Evolutionary conservation across 1,140 invertebrate genomes (phyloP).

Genomic region (Arctopsyche grandis): DNA sequence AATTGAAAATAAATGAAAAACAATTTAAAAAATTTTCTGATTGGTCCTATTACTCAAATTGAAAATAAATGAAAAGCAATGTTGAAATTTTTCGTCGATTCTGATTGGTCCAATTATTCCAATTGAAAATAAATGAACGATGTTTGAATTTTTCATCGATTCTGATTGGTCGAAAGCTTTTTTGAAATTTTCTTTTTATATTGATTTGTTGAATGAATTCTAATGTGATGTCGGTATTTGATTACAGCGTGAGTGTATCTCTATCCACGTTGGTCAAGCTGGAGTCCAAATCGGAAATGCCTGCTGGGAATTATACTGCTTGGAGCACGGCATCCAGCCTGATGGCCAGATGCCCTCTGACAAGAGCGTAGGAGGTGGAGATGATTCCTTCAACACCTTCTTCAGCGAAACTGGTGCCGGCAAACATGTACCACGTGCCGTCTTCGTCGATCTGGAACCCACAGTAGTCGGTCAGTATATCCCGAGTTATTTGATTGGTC

Average conservation of each 20-base stretch:
- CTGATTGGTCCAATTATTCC: too few relatives aligned
- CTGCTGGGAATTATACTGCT: conserved; percentile 82
- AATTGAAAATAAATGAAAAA: too few relatives aligned
- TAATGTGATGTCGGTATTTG: conserved; percentile 30
- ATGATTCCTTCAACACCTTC: conserved; percentile 90
- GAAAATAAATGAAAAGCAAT: too few relatives aligned
- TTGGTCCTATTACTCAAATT: too few relatives aligned
- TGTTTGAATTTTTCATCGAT: too few relatives aligned
- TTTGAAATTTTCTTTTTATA: background rate
- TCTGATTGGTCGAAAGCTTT: background rate
- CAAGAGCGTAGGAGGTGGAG: conserved; percentile 73
- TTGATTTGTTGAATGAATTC: background rate
- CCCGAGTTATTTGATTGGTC: background rate
- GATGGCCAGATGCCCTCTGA: conserved; percentile 76
- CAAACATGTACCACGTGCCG: conserved; percentile 86
- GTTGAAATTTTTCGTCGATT: background rate
- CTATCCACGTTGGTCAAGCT: conserved; percentile 79
- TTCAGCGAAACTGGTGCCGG: conserved; percentile 90
- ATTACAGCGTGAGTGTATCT: conserved; percentile 73
- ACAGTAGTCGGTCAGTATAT: conserved; percentile 80
- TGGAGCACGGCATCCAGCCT: conserved; percentile 86
- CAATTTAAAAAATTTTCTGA: too few relatives aligned
- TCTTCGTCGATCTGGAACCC: conserved; percentile 89
- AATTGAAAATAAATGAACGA: too few relatives aligned
- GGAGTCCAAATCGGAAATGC: conserved; percentile 80